Evolutionary conservation across 2,888 invertebrate species (phyloP), one percentile per base, ranked within the genome.

Genomic region (Neuroscelio doddi): DNA sequence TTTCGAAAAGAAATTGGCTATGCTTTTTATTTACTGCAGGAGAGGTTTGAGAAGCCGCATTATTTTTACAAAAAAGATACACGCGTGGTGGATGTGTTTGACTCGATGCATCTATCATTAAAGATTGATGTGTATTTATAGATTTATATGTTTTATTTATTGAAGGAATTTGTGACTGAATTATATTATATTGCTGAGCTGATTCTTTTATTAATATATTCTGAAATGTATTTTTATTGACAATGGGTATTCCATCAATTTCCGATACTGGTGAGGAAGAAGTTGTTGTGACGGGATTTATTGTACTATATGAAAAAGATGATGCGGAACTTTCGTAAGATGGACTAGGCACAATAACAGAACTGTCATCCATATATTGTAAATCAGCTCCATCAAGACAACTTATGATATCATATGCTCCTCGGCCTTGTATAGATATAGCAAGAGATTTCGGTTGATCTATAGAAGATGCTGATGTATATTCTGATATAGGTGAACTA

Each of bases 331-430:
- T 93, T 81, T 93, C 94, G 76, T 90, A 91, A 57, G 89, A 90
- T 10, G 94, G 93, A 66, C 94, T 93, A 55, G 93, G 90, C 58
- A 94, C 87, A 70, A 91, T 91, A 36, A 95, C 89, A 21, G 94
- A 95, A 83, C 95, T 95, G 81, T 96, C 95, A 81, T 96, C 96
- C 95, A 96, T 95, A 83, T 90, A 96, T 41, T 93, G 89, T 50
- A 96, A 86, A 84, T 96, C 95, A n/a, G 93, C 93, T 63, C 92
- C 92, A 80, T 95, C 94, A 85, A 95, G 87, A 45, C 91, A 92
- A 14, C 91, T 89, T 61, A 95, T 86, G 63, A 93, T 88, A 80
- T 95, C 94, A 77, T 91, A 94, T 29, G 91, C 90, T 45, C 87
- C 87, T 52, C 88, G 87, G 77, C 88, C 88, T n/a, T 86, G 85